Percentiles rank a stretch among this genome's conserved stretches.
Conservation (phyloP, 2,797 vertebrate genomes). For the Tokudaia tokunoshimensis region DNA sequence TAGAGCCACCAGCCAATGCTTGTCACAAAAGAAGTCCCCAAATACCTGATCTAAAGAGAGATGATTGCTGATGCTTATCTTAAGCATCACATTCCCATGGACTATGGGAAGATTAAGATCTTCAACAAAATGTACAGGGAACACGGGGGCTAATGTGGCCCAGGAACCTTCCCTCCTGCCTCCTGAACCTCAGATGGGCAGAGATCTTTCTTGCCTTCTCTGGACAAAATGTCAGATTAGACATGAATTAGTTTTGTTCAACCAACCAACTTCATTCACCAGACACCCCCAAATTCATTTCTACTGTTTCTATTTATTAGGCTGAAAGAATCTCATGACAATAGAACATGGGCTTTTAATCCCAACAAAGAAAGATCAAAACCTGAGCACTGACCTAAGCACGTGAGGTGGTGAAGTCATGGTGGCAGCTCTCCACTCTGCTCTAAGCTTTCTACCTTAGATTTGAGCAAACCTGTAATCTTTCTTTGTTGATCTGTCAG, state of each 20-base stretch:
- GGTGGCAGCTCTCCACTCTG: not conserved
- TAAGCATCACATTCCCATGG: constrained; percentile 9
- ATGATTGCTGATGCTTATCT: not conserved
- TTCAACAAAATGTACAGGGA: not conserved
- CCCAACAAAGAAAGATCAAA: not conserved
- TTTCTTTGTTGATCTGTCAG: not conserved
- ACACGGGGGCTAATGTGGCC: not conserved
- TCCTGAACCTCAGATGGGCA: not conserved
- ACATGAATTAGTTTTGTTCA: not conserved
- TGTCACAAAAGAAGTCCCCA: not conserved
- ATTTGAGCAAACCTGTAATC: not conserved
- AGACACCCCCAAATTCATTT: not conserved
- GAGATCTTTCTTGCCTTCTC: not conserved
- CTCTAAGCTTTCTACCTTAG: too few species aligned
- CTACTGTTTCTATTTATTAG: not conserved
- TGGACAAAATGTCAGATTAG: not conserved
- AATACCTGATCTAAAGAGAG: constrained; percentile 46
- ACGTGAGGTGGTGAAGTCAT: not conserved
- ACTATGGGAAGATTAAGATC: constrained; percentile 20
- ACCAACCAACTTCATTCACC: not conserved
- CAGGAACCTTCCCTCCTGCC: not conserved
- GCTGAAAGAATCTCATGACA: not conserved
- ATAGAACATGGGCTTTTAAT: not conserved
- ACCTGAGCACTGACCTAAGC: not conserved
- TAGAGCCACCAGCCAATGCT: not conserved